Percentiles rank a stretch among this genome's conserved stretches.
Conservation (phyloP, 2,888 invertebrate species). For the Hybos culiciformis region DNA sequence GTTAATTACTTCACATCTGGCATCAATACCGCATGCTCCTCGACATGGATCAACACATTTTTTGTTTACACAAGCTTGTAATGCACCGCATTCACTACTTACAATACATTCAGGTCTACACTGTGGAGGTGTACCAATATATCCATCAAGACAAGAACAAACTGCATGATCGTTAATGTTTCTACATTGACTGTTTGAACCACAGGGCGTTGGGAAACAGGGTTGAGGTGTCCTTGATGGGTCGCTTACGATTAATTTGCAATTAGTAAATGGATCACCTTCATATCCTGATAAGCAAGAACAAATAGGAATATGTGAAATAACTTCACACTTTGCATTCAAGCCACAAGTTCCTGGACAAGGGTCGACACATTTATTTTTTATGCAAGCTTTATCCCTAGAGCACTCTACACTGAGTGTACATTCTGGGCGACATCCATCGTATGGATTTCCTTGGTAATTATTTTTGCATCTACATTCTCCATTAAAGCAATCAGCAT, state of each 20-base stretch:
- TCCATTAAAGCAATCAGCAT: constrained; percentile 53
- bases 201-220: constrained; percentile 47
- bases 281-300: constrained; percentile 52
- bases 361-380: constrained; percentile 57
- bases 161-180: constrained; percentile 45
- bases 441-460: constrained; percentile 56
- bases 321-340: constrained; percentile 56
- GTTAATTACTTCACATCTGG: constrained; percentile 56
- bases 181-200: constrained; percentile 47
- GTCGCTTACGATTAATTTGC: constrained; percentile 32
- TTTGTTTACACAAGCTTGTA: constrained; percentile 51
- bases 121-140: constrained; percentile 51
- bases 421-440: constrained; percentile 58
- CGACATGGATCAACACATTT: constrained; percentile 60
- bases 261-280: constrained; percentile 55
- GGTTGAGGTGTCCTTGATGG: constrained; percentile 21
- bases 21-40: constrained; percentile 54
- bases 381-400: constrained; percentile 52
- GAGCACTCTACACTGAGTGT: constrained; percentile 58
- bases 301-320: constrained; percentile 62
- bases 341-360: constrained; percentile 62
- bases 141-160: constrained; percentile 56
- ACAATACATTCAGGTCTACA: constrained; percentile 56
- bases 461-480: constrained; percentile 57
- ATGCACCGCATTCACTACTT: constrained; percentile 48